Evolutionary conservation across 2,797 vertebrate species (phyloP).

Genomic region (Potorous gilbertii): DNA sequence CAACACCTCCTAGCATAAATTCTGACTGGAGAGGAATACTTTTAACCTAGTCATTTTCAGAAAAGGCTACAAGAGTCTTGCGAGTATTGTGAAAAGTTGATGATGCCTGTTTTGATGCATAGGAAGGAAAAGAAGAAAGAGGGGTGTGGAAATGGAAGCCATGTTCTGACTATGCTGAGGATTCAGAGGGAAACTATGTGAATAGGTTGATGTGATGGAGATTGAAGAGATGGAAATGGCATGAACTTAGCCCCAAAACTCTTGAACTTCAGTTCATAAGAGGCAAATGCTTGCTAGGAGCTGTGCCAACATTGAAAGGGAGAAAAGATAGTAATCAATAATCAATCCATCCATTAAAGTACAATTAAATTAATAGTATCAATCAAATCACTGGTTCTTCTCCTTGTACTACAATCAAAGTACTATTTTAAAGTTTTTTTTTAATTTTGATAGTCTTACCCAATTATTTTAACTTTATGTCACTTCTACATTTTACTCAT

Average conservation of each 20-base stretch:
- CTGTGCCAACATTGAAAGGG: not conserved
- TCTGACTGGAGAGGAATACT: not conserved
- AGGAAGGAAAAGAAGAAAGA: not conserved
- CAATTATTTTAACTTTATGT: not conserved
- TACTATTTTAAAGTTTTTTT: not conserved
- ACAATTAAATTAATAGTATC: not conserved
- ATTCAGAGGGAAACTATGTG: not conserved
- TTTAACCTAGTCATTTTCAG: not conserved
- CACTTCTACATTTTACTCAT: not conserved
- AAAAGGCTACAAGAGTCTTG: not conserved
- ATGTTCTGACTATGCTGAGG: not conserved
- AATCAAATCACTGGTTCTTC: not conserved
- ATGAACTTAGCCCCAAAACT: not conserved
- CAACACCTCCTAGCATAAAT: not conserved
- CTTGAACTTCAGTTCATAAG: not conserved
- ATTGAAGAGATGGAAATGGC: not conserved
- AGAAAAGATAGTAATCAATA: not conserved
- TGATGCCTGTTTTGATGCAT: not conserved
- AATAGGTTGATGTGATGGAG: not conserved
- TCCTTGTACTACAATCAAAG: not conserved
- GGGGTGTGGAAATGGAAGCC: not conserved
- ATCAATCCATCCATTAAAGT: not conserved
- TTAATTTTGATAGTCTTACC: not conserved
- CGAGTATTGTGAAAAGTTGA: not conserved
- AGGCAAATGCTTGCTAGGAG: not conserved